Evolutionary conservation across 2,797 vertebrate species (phyloP), one percentile per base, ranked within the genome.

Genomic region (Coranthus polyacanthus): DNA sequence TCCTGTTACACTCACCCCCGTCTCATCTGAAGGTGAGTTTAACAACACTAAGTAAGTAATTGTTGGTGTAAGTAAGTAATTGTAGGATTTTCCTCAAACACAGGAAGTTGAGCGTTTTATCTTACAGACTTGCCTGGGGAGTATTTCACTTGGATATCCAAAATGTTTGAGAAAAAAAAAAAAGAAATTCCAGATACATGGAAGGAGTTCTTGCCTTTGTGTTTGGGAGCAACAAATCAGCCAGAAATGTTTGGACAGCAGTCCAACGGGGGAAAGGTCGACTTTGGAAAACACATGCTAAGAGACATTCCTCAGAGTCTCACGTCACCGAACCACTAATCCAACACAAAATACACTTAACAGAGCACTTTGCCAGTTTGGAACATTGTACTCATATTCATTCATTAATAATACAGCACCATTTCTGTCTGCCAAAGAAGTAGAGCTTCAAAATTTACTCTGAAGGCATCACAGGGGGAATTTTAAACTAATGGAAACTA

Each of bases 191-290:
- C 45, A 39, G 46, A 51, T 39, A 68, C 50, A 63, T 67, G 68
- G 65, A 79, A 60, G 73, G 29, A 65, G 22, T 36, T 81, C n/a
- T 38, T 46, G 29, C 13, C 26, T 75, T 22, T 32, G 39, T 41
- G 54, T 42, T 50, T 63, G 37, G 43, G 50, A 79, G 52, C 44
- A 64, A 67, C 43, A 68, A 49, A 70, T 77, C 71, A 71, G 32
- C 15, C 55, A 64, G 17, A 78, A 64, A 59, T 61, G 65, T 74
- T 76, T 78, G 37, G 68, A 75, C 65, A 69, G 68, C 34, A 42
- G 43, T 55, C 22, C 15, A 58, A 36, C 18, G 6, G 53, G 26
- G 56, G 18, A 44, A 16, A 76, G 61, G 49, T 61, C 41, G 76
- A 36, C 41, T 22, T 22, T 5, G 26, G 59, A 55, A 65, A 68